Base-by-base conservation (phyloP, 1,140 invertebrate genomes). In the Micrasema longulum region DNA sequence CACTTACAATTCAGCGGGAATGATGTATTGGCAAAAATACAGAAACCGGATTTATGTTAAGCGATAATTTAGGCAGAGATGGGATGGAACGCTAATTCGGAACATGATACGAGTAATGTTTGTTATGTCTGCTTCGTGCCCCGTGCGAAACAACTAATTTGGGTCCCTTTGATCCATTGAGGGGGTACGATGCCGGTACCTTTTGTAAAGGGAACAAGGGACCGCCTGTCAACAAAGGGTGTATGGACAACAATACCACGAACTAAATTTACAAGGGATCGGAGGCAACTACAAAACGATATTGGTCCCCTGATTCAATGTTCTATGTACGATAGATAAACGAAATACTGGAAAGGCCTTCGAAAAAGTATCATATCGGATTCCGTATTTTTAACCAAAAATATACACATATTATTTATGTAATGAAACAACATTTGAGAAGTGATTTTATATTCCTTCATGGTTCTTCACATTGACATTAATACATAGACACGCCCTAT, bases 91-190 rank as follows among this genome's bases (percentile, higher is more conserved):
- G 26, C 26, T 31, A 53, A 53, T 31, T 60, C 36, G 55, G 36
- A 18, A 60, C 55, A 22, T 9, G 26, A 26, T 55, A 55, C 23
- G 20, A 5, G 10, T 53, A 53, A n/a, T 26, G 31, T 60, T 60
- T 41, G 55, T 18, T 60, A 38, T 60, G 14, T 60, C 55, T 60
- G 31, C 7, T 31, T 7, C 26, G 2, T 31, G 26, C 26, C 10
- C 55, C 0, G 52, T 18, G 55, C 36, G 36, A 60, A 41, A 60
- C 35, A 35, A 60, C 55, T 60, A 60, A 60, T 60, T 60, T 60
- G 55, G 35, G 35, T 20, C 36, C 55, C 55, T 60, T 60, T 60
- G 55, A 60, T 60, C 55, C 55, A 38, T 9, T 22, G 18, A 18
- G 55, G 31, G 31, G 6, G 1, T 11, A 22, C 9, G 20, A 22